Base-by-base conservation (phyloP, 2,113 vertebrate genomes). In the Fregetta grallaria region DNA sequence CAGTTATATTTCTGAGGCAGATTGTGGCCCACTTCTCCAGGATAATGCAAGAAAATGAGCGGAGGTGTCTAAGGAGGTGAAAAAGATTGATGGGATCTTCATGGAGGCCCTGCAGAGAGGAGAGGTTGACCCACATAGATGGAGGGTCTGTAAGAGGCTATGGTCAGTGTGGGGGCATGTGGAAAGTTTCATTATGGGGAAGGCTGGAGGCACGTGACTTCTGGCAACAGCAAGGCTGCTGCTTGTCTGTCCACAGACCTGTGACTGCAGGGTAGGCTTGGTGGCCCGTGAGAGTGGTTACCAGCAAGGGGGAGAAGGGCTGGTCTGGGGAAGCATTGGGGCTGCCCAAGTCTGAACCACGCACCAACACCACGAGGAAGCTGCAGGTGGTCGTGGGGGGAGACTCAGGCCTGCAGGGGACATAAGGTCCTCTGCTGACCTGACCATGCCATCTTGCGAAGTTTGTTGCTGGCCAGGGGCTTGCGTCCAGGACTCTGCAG, bases 331-430 rank as follows among this genome's bases (percentile, higher is more conserved):
- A 77, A 72, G 32, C 19, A 6, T 8, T 2, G 2, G 34, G 29
- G 29, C 30, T 63, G 14, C n/a, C 53, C 10, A 8, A 6, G 15
- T 30, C 14, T 11, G 25, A 71, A 6, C 25, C 3, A 2, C 3
- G 6, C 36, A 27, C n/a, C 2, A 4, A 22, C 36, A 58, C 32
- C 36, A 22, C 0, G 9, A 55, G 34, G 42, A 84, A 47, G 23
- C 6, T 0, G 2, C 17, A 9, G 8, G 4, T 38, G 21, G 17
- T 6, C 26, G 1, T 20, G 2, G 14, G 5, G 21, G 15, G 5
- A n/a, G 9, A 36, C 40, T 13, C 34, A 18, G 6, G 18, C 25
- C 15, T 72, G 55, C 49, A 52, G 38, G 42, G 23, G 4, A 16
- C 1, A 0, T 59, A 20, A 29, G 21, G 10, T 20, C 14, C 34